Evolutionary conservation across 1,140 invertebrate species (phyloP), one percentile per base, ranked within the genome.

Genomic region (Eurosta solidaginis): DNA sequence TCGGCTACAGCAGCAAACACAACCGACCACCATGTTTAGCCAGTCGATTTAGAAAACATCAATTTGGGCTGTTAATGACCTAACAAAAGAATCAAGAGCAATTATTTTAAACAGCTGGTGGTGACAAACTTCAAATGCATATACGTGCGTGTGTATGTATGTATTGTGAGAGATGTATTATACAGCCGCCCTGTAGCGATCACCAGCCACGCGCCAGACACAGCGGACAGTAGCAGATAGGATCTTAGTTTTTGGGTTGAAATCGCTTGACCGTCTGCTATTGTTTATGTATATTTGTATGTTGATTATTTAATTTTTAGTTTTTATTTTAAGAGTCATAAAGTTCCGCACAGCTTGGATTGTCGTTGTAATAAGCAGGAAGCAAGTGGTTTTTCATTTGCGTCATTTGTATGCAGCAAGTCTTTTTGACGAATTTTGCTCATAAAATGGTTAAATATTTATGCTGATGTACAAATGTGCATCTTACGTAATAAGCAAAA

Each of bases 71-170:
- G 33, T 68, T 68, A 68, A 68, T 40, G 33, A 68, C 36, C 59
- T 40, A 68, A 40, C 59, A 68, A 68, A 42, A 36, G 36, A 33
- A 68, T 40, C 59, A 33, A 68, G 59, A 68, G 33, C 59, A 52
- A n/a, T n/a, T n/a, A n/a, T 33, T 33, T 20, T 29, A 22, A 17
- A 10, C 59, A 68, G 59, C 59, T 68, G 59, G n/a, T 9, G 59
- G 7, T 20, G 27, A 12, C 59, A 20, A 6, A 68, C 59, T 40
- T 68, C 20, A 68, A n/a, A n/a, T n/a, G n/a, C n/a, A n/a, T n/a
- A n/a, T n/a, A n/a, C n/a, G n/a, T n/a, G n/a, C n/a, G n/a, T n/a
- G n/a, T n/a, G n/a, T n/a, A n/a, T n/a, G n/a, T n/a, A n/a, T n/a
- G n/a, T n/a, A n/a, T n/a, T n/a, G 29, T 40, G 7, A 68, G 12